Percentiles rank a stretch among this genome's conserved stretches.
phyloP scores from a whole-genome alignment of 2,797 vertebrate genomes.

The Manis pentadactyla region DNA sequence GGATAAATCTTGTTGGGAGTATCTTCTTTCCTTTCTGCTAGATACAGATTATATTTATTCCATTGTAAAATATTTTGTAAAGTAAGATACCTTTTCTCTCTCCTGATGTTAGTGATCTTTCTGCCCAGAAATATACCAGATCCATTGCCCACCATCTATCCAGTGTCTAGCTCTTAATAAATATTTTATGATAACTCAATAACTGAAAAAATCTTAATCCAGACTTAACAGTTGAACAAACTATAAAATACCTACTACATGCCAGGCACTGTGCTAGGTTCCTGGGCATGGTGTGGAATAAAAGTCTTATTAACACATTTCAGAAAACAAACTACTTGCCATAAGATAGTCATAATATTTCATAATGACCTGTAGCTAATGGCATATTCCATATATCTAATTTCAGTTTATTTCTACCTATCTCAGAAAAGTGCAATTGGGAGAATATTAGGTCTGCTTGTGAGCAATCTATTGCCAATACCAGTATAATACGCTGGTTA shows the following conservation, averaged over 20 bases:
- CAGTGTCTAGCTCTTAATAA: neutral
- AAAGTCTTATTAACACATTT: neutral
- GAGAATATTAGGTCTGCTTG: neutral
- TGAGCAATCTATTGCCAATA: neutral
- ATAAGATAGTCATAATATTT: slow-evolving; percentile 1
- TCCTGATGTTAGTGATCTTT: neutral
- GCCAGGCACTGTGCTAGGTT: neutral
- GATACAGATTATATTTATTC: neutral
- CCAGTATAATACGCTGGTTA: neutral
- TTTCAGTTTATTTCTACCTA: neutral
- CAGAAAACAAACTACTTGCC: neutral
- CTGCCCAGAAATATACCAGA: neutral
- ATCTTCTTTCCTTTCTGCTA: neutral
- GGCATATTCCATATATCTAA: neutral
- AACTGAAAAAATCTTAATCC: neutral
- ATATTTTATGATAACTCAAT: neutral
- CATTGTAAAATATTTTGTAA: neutral
- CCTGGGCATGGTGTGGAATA: neutral
- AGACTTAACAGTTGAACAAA: neutral
- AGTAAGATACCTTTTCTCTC: neutral
- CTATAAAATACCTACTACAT: neutral
- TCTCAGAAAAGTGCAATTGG: neutral
- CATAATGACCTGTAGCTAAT: neutral
- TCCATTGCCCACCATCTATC: neutral
- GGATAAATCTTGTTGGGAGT: neutral